These are phyloP conservation scores for Peucedramus taeniatus DNA, from an alignment of 2,113 vertebrate species.

Conservation along the genomic window DNA sequence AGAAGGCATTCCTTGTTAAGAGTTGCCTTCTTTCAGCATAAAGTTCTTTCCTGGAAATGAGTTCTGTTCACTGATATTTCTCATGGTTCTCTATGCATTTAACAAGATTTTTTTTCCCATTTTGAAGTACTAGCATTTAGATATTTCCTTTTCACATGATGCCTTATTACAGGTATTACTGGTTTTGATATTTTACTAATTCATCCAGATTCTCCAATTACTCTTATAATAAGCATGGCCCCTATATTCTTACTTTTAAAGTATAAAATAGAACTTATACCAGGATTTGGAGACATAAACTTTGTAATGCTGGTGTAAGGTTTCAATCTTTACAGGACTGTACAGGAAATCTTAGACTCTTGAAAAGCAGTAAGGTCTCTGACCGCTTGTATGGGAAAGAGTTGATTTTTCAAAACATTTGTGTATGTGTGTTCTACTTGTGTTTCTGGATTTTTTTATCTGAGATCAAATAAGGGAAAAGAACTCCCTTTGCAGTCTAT, in stretches of 20 bases:
- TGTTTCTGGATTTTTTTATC: neutral
- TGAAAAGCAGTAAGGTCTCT: neutral
- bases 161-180: neutral
- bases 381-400: neutral
- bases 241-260: neutral
- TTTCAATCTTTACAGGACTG: neutral
- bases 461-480: neutral
- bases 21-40: neutral
- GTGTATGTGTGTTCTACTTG: neutral
- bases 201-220: neutral
- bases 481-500: neutral
- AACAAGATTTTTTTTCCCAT: neutral
- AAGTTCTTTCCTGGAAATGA: neutral
- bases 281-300: neutral
- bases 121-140: neutral
- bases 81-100: neutral
- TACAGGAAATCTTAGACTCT: neutral
- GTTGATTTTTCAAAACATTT: neutral
- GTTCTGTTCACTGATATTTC: neutral
- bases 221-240: neutral
- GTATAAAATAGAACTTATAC: neutral
- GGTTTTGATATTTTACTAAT: neutral
- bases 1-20: neutral
- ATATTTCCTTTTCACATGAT: neutral
- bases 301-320: neutral